A percentile compares a stretch with the other conserved stretches of the same genome.
Conservation (phyloP, 1,140 invertebrate species). For the Hyposmocoma kahamanoa region DNA sequence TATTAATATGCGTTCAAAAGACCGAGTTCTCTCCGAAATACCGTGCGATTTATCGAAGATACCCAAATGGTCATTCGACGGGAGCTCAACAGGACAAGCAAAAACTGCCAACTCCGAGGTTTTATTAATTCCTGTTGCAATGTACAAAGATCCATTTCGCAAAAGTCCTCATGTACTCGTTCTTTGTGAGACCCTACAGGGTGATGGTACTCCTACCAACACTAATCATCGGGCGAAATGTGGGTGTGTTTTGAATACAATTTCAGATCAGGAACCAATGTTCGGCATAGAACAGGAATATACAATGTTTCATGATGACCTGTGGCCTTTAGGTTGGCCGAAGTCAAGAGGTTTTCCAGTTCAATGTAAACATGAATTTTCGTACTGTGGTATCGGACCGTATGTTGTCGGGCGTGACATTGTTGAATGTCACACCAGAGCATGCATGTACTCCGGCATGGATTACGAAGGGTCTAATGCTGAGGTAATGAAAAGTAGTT, state of each 20-base stretch:
- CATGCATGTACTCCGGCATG: conserved; percentile 92
- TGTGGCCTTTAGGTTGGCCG: conserved; percentile 91
- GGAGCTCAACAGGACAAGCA: conserved; percentile 89
- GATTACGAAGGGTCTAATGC: conserved; percentile 93
- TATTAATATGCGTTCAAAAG: conserved; percentile 87
- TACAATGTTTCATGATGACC: conserved; percentile 85
- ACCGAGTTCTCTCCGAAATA: conserved; percentile 80
- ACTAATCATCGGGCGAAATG: conserved; percentile 88
- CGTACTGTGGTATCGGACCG: conserved; percentile 92
- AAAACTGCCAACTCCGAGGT: conserved; percentile 89
- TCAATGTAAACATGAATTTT: conserved; percentile 61
- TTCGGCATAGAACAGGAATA: conserved; percentile 94
- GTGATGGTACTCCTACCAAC: conserved; percentile 46
- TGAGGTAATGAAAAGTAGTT: conserved; percentile 95
- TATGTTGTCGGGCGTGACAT: conserved; percentile 92
- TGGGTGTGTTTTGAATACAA: conserved; percentile 81
- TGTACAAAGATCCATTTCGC: conserved; percentile 95
- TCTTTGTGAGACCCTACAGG: conserved; percentile 80
- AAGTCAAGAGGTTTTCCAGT: conserved; percentile 82
- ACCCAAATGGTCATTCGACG: conserved; percentile 97
- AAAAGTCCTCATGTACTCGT: conserved; percentile 91
- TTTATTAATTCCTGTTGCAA: conserved; percentile 88
- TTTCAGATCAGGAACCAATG: conserved; percentile 88
- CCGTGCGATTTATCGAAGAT: conserved; percentile 82
- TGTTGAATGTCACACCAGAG: conserved; percentile 79